These are phyloP conservation scores for Kuschelorhynchus macadamiae DNA, from an alignment of 2,888 invertebrate genomes.

Conservation along the genomic window DNA sequence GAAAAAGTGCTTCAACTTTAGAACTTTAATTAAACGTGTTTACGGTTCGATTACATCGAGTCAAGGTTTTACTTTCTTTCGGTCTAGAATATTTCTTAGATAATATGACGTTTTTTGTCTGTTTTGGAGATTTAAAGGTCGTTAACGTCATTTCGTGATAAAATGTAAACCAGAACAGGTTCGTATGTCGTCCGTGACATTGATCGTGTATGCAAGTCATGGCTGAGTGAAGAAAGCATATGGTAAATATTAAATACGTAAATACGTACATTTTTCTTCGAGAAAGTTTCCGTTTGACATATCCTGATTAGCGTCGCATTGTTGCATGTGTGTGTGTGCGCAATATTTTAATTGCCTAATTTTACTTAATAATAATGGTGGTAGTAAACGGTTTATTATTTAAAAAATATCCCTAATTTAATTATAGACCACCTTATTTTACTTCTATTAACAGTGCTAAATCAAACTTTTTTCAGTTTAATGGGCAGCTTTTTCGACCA, in stretches of 20 bases:
- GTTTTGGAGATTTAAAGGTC: slow-evolving; percentile 40
- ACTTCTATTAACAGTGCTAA: too few species aligned
- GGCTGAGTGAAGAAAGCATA: slow-evolving; percentile 45
- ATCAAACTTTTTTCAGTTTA: too few species aligned
- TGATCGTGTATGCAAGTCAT: slow-evolving; percentile 47
- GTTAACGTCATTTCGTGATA: slow-evolving; percentile 30
- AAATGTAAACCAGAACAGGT: slow-evolving; percentile 49
- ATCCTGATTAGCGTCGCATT: slow-evolving; percentile 3
- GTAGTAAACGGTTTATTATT: too few species aligned
- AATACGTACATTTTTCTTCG: slow-evolving; percentile 29
- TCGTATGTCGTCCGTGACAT: slow-evolving; percentile 46
- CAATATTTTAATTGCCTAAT: slow-evolving; percentile 9
- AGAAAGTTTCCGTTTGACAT: slow-evolving; percentile 23
- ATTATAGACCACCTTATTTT: too few species aligned
- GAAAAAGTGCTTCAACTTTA: slow-evolving; percentile 34
- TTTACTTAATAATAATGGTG: not conserved
- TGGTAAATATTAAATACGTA: slow-evolving; percentile 41
- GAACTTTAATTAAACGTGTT: slow-evolving; percentile 10
- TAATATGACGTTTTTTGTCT: slow-evolving; percentile 36
- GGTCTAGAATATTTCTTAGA: slow-evolving; percentile 39
- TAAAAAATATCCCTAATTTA: too few species aligned
- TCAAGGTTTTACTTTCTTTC: slow-evolving; percentile 43
- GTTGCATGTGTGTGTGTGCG: slow-evolving; percentile 14
- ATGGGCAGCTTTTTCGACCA: too few species aligned
- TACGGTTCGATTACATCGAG: slow-evolving; percentile 30